Evolutionary conservation across 2,797 vertebrate genomes (phyloP), one percentile per base, ranked within the genome.

Genomic region (Leptodactylus fallax): DNA sequence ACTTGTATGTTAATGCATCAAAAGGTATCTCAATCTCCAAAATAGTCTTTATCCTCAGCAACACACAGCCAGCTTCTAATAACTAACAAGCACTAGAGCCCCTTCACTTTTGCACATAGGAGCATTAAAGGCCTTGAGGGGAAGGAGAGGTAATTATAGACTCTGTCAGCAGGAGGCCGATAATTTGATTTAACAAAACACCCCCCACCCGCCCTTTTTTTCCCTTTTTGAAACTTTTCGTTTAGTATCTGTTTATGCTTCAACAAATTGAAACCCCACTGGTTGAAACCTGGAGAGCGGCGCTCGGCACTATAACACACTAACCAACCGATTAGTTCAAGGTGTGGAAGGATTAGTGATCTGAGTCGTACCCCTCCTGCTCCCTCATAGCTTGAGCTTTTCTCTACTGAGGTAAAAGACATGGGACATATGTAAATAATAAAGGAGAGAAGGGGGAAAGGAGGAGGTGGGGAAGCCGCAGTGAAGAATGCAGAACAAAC

Each of bases 211-310:
- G 36, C 45, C 61, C 49, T 60, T 25, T 47, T 61, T 60, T 81
- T 89, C 85, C 21, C 49, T 86, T 81, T 85, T 89, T 67, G 51
- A 86, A 77, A 86, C 96, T 97, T 96, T 95, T 95, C 95, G 96
- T 99, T 99, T 99, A 99, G 97, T 98, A 99, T 99, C 98, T 99
- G 98, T 99, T 99, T 99, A 99, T 99, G 98, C 97, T 97, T 97
- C 96, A 97, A 99, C 98, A 99, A 99, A 99, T 99, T 99, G 97
- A 99, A 99, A 98, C 98, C 98, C 97, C 97, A 97, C 97, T 97
- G 97, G 96, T 96, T 94, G 93, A 92, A 92, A 92, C 85, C 92
- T 92, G 93, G 92, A 92, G 94, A 94, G 93, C 93, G 94, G 95
- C 92, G 93, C 94, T 91, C 90, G 89, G 94, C 94, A 95, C 94